Evolutionary conservation across 92 coral and sea anemone species (phyloP), one percentile per base, ranked within the genome.

Genomic region (Isaurus tuberculatus): DNA sequence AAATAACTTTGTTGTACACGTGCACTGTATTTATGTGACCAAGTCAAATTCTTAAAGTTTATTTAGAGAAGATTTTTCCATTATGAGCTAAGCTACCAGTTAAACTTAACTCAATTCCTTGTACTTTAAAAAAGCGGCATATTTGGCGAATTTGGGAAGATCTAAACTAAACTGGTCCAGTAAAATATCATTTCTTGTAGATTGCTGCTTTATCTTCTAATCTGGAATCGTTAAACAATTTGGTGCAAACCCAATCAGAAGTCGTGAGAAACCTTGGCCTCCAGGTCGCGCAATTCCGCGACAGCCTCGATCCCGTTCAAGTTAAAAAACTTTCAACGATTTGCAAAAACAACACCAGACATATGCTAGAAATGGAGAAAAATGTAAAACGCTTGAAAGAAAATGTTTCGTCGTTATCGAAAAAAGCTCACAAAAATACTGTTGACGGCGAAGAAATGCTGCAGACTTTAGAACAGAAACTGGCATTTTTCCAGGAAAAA

Each of bases 221-320:
- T 55, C 43, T 91, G 64, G 57, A 88, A 28, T 85, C 94, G 11
- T 82, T 92, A 13, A 93, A 92, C 63, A 89, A 81, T 65, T 72
- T 93, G 73, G 88, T 91, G 27, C 89, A 86, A 72, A 80, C 92
- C 30, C 97, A 93, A 64, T 88, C 92, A 8, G 91, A 88, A 75
- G 30, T 89, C 37, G 86, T 91, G 34, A 87, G 90, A 63, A 90
- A 89, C 55, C 87, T 93, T 23, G 88, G 91, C 72, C 65, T 77
- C 2, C 89, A 93, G 61, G 73, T 93, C 5, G 48, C 83, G 19
- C 61, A 71, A 26, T 66, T 83, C 31, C 75, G 87, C 26, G 55
- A 81, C 40, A 84, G 73, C 31, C 49, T 60, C 60, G 70, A 61
- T 30, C 43, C 69, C 11, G 51, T 22, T 5, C 16, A 36, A 5